Base-by-base conservation (phyloP, 2,888 invertebrate genomes). In the Melanostoma mellinum region DNA sequence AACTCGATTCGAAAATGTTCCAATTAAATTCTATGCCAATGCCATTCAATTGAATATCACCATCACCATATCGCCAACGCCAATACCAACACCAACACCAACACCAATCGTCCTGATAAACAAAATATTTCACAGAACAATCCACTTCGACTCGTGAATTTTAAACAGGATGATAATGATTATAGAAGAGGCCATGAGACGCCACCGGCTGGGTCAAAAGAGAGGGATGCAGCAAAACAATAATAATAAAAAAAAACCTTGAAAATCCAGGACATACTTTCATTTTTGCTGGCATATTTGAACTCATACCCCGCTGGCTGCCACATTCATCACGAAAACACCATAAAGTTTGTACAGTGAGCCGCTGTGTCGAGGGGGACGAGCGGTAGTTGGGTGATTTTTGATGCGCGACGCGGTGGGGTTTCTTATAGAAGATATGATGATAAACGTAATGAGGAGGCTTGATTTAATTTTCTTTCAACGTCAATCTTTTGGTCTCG, bases 381-480 rank as follows among this genome's bases (percentile, higher is more conserved):
- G 20, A 20, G 20, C 1, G 20, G 20, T 20, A 20, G 20, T 20
- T 20, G 20, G 20, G 20, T 20, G 20, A 20, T 0, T 1, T 20
- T 20, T 20, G 20, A 20, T 20, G 20, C 20, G 20, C 20, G 20
- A 20, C 20, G 20, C 20, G 20, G 20, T 20, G 20, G 20, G 20
- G 20, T 20, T 20, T 20, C 20, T 20, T 20, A 20, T 20, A 1
- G 1, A 1, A 20, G 20, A 20, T 20, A 48, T 20, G 38, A 69
- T 76, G 60, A 69, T 53, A 69, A 55, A 55, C 61, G 48, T 61
- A 55, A 55, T 69, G 53, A 61, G 46, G 46, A 10, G 53, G 55
- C 46, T 61, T 76, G 69, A 76, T 76, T 76, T 76, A 76, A 76
- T 76, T 69, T 76, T 69, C 46, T 61, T 76, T 55, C 53, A 40